These are phyloP conservation scores for Serilophus lunatus DNA, from an alignment of 2,113 vertebrate species.

Conservation along the genomic window DNA sequence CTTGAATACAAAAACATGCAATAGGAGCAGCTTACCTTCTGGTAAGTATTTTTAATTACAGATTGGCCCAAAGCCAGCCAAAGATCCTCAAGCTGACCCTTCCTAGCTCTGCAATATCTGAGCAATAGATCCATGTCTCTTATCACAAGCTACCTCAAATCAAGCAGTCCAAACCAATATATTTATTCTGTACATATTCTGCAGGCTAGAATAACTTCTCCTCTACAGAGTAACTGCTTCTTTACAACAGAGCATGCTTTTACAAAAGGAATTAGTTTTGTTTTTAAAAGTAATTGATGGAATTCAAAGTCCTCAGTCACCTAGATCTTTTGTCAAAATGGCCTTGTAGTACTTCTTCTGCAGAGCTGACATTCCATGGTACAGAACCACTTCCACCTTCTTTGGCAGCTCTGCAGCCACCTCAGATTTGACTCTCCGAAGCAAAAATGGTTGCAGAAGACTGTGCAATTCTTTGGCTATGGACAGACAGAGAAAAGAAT, in stretches of 20 bases:
- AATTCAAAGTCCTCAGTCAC: conserved; percentile 64
- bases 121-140: not conserved
- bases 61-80: not conserved
- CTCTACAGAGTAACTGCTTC: not conserved
- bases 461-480: conserved; percentile 83
- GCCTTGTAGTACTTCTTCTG: conserved; percentile 92
- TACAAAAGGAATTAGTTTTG: not conserved
- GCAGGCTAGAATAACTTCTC: not conserved
- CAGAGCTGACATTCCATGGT: conserved; percentile 89
- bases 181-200: not conserved
- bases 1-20: not conserved
- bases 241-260: not conserved
- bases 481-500: not conserved
- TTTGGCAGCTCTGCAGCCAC: conserved; percentile 86
- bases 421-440: conserved; percentile 88
- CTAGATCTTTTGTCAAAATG: conserved; percentile 84
- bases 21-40: not conserved
- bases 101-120: not conserved
- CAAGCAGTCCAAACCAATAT: not conserved
- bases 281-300: not conserved
- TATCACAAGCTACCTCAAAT: not conserved
- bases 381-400: conserved; percentile 88
- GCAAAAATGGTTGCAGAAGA: conserved; percentile 87
- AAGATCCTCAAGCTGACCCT: not conserved
- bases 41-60: not conserved